Base-by-base conservation (phyloP, 2,113 vertebrate species). In the Enhydra lutris region DNA sequence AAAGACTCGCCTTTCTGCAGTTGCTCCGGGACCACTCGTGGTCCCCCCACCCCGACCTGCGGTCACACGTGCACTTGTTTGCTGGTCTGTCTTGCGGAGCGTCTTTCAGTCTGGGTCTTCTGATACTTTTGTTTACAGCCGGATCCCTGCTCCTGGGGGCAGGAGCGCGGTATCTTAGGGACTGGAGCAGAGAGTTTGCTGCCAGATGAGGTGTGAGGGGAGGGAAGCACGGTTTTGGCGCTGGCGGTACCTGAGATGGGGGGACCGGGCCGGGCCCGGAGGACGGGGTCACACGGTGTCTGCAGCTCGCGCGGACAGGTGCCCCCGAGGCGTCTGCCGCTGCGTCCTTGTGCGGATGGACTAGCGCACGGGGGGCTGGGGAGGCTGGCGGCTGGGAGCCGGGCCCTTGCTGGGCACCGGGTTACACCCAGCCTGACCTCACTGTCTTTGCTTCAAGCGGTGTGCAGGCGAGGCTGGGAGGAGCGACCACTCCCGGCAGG, bases 241-340 rank as follows among this genome's bases (percentile, higher is more conserved):
- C 55, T 73, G 74, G 29, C 18, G 2, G 3, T 57, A 10, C 20
- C 36, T n/a, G 55, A 63, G 47, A 14, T 7, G 0, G 13, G 59
- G 14, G 14, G 26, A 67, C 65, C 1, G 14, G 52, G 34, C 29
- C 10, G 13, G 8, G 8, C 20, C 57, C 34, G 50, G 24, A 55
- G 67, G 4, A 7, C 8, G 42, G 91, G 23, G 73, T 39, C 29
- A 9, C 21, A 15, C 13, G 4, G 18, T 6, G 10, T 59, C 45
- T 26, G 73, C 59, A 26, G 5, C 11, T 21, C 0, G 14, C 3
- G 4, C 0, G 9, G 42, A 12, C 29, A 31, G 39, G 13, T 59
- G 36, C 79, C 81, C 71, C 36, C 23, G 21, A 10, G 21, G 14
- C 13, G 15, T 50, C 57, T 52, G 17, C 20, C 21, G 86, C 59